A percentile compares a stretch with the other conserved stretches of the same genome.
phyloP scores from a whole-genome alignment of 2,888 invertebrate species.

The Amphipyra tragopoginis region DNA sequence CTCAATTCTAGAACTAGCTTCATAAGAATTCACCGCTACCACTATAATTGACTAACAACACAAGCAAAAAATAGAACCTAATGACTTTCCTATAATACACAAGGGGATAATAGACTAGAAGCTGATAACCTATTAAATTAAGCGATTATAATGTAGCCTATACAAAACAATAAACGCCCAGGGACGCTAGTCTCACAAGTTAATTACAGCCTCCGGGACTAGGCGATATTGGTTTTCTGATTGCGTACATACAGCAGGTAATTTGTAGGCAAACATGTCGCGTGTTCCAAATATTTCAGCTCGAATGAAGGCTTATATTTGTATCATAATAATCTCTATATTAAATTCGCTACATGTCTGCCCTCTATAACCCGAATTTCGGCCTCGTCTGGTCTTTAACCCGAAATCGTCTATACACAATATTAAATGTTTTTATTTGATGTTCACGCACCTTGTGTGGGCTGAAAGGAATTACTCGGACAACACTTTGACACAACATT shows the following conservation, averaged over 20 bases:
- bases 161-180: conserved; percentile 46
- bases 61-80: background rate
- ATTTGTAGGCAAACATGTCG: conserved; percentile 47
- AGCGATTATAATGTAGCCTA: conserved; percentile 20
- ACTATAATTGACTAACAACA: background rate
- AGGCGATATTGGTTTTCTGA: conserved; percentile 64
- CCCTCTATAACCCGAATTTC: conserved; percentile 13
- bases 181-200: conserved; percentile 45
- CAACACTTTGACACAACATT: too few species aligned
- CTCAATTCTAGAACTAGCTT: too few species aligned
- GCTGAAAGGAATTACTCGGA: conserved; percentile 1
- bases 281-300: conserved; percentile 23
- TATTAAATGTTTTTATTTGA: conserved; percentile 26
- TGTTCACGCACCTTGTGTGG: conserved; percentile 5
- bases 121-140: conserved; percentile 44
- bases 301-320: conserved; percentile 17
- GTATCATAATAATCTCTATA: conserved; percentile 14
- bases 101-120: background rate
- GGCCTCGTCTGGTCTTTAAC: conserved; percentile 31
- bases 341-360: conserved; percentile 5
- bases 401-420: conserved; percentile 20
- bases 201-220: conserved; percentile 58
- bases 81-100: conserved; percentile 1
- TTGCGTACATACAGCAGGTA: conserved; percentile 46
- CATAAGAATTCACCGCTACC: background rate